phyloP scores from a whole-genome alignment of 2,888 invertebrate species.

The Fragum whitleyi region DNA sequence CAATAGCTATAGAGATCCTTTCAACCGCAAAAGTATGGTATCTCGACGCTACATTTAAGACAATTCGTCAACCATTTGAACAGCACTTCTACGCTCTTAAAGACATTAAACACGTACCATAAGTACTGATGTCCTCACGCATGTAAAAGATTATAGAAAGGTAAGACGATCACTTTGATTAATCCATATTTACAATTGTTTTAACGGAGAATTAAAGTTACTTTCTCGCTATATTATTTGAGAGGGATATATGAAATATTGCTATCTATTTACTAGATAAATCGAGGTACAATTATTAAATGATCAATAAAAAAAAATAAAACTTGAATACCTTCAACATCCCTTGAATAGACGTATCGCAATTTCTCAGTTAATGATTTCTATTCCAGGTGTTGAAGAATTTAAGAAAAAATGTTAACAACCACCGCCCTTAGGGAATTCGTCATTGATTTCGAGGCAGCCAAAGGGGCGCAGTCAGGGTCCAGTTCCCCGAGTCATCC shows the following conservation, averaged over 20 bases:
- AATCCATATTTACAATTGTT: too few species aligned
- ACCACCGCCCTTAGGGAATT: too few species aligned
- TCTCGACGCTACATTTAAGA: slow-evolving; percentile 24
- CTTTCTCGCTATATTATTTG: too few species aligned
- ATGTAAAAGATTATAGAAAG: background rate
- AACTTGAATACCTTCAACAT: too few species aligned
- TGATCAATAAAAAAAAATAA: too few species aligned
- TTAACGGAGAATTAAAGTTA: too few species aligned
- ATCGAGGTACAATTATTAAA: too few species aligned
- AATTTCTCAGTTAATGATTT: too few species aligned
- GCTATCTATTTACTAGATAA: too few species aligned
- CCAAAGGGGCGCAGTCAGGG: background rate
- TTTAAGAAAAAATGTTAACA: background rate
- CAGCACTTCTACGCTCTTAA: background rate
- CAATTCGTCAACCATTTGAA: background rate
- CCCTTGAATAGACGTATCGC: too few species aligned
- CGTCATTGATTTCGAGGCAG: background rate
- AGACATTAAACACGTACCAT: slow-evolving; percentile 5
- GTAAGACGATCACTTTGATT: too few species aligned
- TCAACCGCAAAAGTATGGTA: slow-evolving; percentile 5
- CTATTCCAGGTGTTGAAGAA: background rate
- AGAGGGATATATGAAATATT: too few species aligned
- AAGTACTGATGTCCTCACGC: slow-evolving; percentile 2
- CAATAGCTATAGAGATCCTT: background rate
- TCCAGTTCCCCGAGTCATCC: background rate